Percentiles rank a stretch among this genome's conserved stretches.
These are phyloP conservation scores for Lycocerus yunnanus DNA, from an alignment of 2,888 invertebrate genomes.

Conservation along the genomic window DNA sequence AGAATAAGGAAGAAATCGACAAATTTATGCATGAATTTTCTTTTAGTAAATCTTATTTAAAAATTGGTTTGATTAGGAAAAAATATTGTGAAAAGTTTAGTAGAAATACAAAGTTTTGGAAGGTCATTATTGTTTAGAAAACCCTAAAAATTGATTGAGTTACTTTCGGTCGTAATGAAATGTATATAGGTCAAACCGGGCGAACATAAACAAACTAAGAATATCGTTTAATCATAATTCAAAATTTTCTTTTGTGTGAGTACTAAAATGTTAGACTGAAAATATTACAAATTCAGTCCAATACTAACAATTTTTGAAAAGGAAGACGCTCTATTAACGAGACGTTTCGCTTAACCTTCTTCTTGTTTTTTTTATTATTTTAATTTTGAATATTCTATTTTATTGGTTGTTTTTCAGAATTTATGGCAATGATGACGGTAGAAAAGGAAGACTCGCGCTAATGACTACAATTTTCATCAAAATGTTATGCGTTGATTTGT, in stretches of 20 bases:
- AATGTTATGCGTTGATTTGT: background rate
- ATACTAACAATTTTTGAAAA: background rate
- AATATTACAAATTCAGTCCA: background rate
- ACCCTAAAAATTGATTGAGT: background rate
- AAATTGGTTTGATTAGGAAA: background rate
- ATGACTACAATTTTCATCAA: background rate
- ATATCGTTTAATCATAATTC: background rate
- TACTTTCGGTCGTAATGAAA: background rate
- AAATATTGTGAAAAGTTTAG: background rate
- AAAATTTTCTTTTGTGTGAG: background rate
- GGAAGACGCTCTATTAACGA: background rate
- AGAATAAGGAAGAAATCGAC: conserved; percentile 58
- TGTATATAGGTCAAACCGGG: background rate
- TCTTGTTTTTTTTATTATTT: background rate
- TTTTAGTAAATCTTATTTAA: background rate
- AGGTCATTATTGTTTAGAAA: background rate
- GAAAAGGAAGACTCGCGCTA: background rate
- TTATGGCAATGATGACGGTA: background rate
- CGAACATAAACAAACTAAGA: background rate
- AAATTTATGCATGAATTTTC: background rate
- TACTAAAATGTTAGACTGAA: background rate
- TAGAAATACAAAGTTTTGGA: background rate
- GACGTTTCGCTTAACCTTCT: background rate
- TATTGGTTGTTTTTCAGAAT: background rate
- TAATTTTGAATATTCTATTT: background rate